Percentiles rank a stretch among this genome's conserved stretches.
These are phyloP conservation scores for Crocodylus rhombifer DNA, from an alignment of 2,797 vertebrate genomes.

Conservation along the genomic window DNA sequence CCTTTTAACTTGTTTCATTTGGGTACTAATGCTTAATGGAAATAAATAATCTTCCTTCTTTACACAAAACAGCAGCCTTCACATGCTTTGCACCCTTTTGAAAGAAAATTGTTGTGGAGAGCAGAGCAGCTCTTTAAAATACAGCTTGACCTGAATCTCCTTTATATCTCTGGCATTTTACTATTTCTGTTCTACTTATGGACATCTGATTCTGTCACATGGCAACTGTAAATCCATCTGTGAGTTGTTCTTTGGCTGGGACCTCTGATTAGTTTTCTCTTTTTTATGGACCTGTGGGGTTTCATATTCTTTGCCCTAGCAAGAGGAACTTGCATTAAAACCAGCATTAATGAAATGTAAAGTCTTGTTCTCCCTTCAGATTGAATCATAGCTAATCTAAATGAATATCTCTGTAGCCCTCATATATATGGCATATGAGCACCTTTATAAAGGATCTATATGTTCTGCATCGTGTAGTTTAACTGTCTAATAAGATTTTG, in stretches of 20 bases:
- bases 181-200: background rate
- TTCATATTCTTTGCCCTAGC: accelerated
- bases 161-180: background rate
- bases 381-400: background rate
- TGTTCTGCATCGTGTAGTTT: background rate
- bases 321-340: background rate
- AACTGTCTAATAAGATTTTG: background rate
- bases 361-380: background rate
- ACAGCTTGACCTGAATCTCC: background rate
- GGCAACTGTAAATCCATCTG: background rate
- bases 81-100: background rate
- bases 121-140: background rate
- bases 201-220: background rate
- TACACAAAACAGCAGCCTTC: background rate
- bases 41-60: background rate
- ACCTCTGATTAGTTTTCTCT: background rate
- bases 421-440: background rate
- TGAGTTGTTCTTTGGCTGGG: background rate
- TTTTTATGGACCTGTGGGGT: background rate
- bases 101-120: background rate
- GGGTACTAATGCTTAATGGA: background rate
- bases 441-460: background rate
- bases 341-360: background rate
- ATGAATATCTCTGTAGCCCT: background rate
- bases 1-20: background rate